Conservation (phyloP, 2,113 vertebrate genomes). For the Danio rerio region GRCz12tu NC_133194.1:29675501-29676000, state of each 20-base stretch:
- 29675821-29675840: background rate
- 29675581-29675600: background rate
- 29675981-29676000: too few relatives aligned
- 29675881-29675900: background rate
- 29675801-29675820: background rate
- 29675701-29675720: conserved; percentile 1
- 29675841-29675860: background rate
- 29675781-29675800: background rate
- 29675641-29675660: background rate
- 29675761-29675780: background rate
- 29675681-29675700: background rate
- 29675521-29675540: background rate
- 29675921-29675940: background rate
- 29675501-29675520: background rate
- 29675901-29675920: background rate
- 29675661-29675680: background rate
- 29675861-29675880: background rate
- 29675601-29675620: conserved; percentile 5
- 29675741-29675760: background rate
- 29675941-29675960: background rate
- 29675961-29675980: too few relatives aligned
- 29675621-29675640: background rate
- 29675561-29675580: background rate
- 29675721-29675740: background rate
- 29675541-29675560: background rate